phyloP scores from a whole-genome alignment of 2,797 vertebrate genomes.

The Nyctalus aviator region DNA sequence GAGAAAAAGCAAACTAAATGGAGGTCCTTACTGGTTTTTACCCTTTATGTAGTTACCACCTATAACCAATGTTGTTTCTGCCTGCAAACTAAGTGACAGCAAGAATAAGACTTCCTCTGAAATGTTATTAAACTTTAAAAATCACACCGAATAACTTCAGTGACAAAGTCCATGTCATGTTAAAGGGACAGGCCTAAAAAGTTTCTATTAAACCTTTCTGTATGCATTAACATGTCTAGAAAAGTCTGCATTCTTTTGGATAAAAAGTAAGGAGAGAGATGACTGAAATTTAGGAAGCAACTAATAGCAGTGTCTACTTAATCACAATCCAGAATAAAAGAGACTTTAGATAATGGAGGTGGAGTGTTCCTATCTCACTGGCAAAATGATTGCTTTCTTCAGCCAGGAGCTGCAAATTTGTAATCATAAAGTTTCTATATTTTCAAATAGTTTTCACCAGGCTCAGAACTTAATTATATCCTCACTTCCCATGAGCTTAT shows the following conservation, averaged over 20 bases:
- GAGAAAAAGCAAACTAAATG: conserved; percentile 19
- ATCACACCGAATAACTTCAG: not conserved
- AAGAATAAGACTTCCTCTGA: not conserved
- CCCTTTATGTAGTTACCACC: not conserved
- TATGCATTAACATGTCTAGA: not conserved
- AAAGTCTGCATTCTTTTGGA: not conserved
- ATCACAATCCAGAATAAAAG: not conserved
- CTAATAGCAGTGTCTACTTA: not conserved
- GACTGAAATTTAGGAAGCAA: not conserved
- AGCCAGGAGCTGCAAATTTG: not conserved
- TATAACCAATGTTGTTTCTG: not conserved
- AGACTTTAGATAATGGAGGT: not conserved
- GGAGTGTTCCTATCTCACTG: not conserved
- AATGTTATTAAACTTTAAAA: not conserved
- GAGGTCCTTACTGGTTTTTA: not conserved
- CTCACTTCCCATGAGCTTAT: not conserved
- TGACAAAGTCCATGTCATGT: not conserved
- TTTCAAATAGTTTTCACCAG: not conserved
- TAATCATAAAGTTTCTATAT: not conserved
- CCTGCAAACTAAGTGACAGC: not conserved
- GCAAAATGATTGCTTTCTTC: not conserved
- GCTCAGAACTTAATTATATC: not conserved
- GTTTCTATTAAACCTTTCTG: not conserved
- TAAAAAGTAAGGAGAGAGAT: not conserved
- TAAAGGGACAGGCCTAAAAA: not conserved